Percentiles rank a stretch among this genome's conserved stretches.
phyloP scores from a whole-genome alignment of 2,797 vertebrate genomes.

The Synaphobranchus kaupii region DNA sequence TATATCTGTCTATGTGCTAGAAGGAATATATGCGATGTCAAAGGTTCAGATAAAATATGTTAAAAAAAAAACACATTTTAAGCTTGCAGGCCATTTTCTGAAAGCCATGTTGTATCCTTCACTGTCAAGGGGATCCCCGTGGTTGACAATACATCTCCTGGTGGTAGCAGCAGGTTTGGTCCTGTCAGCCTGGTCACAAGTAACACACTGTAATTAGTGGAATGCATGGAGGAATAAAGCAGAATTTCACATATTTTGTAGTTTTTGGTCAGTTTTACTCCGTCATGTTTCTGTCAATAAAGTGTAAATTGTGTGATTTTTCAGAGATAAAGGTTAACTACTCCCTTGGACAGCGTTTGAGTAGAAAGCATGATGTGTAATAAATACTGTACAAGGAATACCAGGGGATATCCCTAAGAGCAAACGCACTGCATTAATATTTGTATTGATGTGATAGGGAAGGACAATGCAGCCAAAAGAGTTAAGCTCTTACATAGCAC shows the following conservation, averaged over 20 bases:
- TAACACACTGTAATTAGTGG: neutral
- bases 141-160: neutral
- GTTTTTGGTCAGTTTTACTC: neutral
- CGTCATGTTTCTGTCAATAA: neutral
- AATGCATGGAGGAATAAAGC: neutral
- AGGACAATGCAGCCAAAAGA: neutral
- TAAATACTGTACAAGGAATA: neutral
- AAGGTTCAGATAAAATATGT: too few species aligned
- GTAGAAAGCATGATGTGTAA: neutral
- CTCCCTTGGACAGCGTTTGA: neutral
- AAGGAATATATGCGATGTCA: too few species aligned
- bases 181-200: neutral
- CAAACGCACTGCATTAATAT: slow-evolving; percentile 62
- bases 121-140: neutral
- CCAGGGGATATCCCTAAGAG: slow-evolving; percentile 38
- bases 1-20: too few species aligned
- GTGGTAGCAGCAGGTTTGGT: neutral
- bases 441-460: slow-evolving; percentile 54
- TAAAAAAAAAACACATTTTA: slow-evolving; percentile 40
- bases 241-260: neutral
- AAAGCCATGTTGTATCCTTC: neutral
- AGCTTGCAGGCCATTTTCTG: slow-evolving; percentile 55
- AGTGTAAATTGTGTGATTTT: neutral
- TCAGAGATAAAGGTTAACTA: neutral
- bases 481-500: neutral